Base-by-base conservation (phyloP, 2,797 vertebrate species). In the Anolis apletophallus region DNA sequence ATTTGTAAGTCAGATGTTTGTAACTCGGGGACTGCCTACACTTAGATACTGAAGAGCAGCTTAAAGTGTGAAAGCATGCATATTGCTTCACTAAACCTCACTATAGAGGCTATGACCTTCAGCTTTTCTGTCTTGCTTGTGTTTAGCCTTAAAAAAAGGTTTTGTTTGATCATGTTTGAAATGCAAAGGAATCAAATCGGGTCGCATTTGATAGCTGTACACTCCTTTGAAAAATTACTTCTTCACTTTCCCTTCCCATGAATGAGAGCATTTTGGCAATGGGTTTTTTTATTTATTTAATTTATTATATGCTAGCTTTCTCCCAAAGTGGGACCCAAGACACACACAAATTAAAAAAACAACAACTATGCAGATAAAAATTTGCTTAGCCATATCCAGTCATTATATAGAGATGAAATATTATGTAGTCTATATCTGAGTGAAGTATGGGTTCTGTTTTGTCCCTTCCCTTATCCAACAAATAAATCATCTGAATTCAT, bases 371-470 rank as follows among this genome's bases (percentile, higher is more conserved):
- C n/a, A 90, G 69, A 89, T 89, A 81, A 91, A 90, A 84, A 73
- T 32, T 82, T 77, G 34, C 19, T 91, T 91, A 71, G 87, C 75
- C 80, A 78, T 93, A 90, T 94, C 90, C 89, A 95, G 80, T 93
- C 87, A 91, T 79, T 91, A 84, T 88, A 95, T 90, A 91, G 96
- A 96, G 92, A 93, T 88, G 91, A 95, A 89, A 93, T 94, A 93
- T 94, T 94, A 91, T 93, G 94, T 40, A 85, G 69, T 89, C 75
- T 90, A 55, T 90, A 90, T 92, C 93, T 93, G 76, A 79, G 29
- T 91, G 89, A 93, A 94, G 10, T 90, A 91, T 92, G 77, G 14
- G 84, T 95, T 92, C 67, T 91, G 87, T 91, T 9, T 17, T 50
- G 4, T 75, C 59, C 50, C n/a, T 7, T 79, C 67, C 57, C 46